Base-by-base conservation (phyloP, 2,797 vertebrate genomes). In the Pangasius krempfi region DNA sequence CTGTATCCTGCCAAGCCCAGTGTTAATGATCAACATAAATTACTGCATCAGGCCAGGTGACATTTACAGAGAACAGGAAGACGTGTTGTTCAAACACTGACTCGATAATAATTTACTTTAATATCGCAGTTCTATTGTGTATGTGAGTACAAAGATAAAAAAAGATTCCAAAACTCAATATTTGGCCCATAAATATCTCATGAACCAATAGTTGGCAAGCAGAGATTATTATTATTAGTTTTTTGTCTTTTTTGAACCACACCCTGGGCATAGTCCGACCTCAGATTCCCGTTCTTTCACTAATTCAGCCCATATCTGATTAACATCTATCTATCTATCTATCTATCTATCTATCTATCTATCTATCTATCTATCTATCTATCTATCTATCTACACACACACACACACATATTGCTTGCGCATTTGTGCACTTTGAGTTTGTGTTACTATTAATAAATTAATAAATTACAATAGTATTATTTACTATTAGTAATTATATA, bases 1-100 rank as follows among this genome's bases (percentile, higher is more conserved):
- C 82, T 60, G 20, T 70, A 79, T 70, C 70, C 86, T 80, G 89
- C 86, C 82, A 62, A 88, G 44, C 86, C 86, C 86, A 85, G 18
- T 37, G 89, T 87, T 85, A 87, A 87, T 87, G 47, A 84, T 80
- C 73, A 54, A 89, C 86, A 72, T 25, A 40, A 13, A 82, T 86
- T 62, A 72, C 56, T 50, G n/a, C 37, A 82, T 47, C 3, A 5
- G 25, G 14, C 6, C 37, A 72, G 52, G 52, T 50, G 52, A 47
- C 75, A 72, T 60, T 60, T 50, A 81, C 27, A 58, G 5, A 33
- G 47, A 68, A 16, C 88, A 70, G 50, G 62, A 88, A 75, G 58
- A 78, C 7, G 27, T 37, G 10, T 7, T 27, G 47, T 4, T 84
- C 25, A 54, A 64, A 40, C 2, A 76, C 12, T 52, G 22, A 37